Conservation (phyloP, 2,888 invertebrate genomes). For the Aleiodes alternator region DNA sequence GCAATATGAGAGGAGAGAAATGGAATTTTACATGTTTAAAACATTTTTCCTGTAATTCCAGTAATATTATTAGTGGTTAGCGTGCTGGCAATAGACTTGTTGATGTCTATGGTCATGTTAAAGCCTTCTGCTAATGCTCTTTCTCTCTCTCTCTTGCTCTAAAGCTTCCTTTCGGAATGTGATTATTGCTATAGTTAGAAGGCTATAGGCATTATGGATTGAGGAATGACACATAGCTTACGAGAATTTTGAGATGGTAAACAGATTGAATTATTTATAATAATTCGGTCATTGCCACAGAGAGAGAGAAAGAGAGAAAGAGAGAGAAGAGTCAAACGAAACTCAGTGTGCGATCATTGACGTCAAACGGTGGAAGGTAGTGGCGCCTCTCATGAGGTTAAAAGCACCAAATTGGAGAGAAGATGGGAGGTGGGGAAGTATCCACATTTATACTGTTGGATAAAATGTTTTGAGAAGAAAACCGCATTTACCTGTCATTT, state of each 20-base stretch:
- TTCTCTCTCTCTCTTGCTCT: not conserved
- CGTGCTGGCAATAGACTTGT: not conserved
- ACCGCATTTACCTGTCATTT: too few relatives aligned
- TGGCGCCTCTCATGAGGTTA: constrained; percentile 14
- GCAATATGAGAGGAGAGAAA: too few relatives aligned
- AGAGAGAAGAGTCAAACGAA: constrained; percentile 9
- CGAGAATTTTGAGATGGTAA: constrained; percentile 40
- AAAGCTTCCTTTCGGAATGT: not conserved
- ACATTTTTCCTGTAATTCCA: not conserved
- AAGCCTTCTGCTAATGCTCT: not conserved
- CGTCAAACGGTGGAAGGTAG: constrained; percentile 40
- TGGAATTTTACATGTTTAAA: not conserved
- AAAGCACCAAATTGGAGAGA: not conserved
- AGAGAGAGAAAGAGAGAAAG: not conserved
- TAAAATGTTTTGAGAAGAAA: too few relatives aligned
- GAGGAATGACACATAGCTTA: constrained; percentile 4
- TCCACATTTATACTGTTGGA: too few relatives aligned
- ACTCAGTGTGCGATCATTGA: constrained; percentile 37
- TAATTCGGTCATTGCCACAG: constrained; percentile 58
- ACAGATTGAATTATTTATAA: constrained; percentile 57
- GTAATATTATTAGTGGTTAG: constrained; percentile 29
- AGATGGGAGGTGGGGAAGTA: too few relatives aligned
- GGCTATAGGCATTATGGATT: constrained; percentile 2
- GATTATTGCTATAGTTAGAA: not conserved
- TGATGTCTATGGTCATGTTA: constrained; percentile 24